Evolutionary conservation across 2,888 invertebrate species (phyloP).

Genomic region (Netelia inedita): DNA sequence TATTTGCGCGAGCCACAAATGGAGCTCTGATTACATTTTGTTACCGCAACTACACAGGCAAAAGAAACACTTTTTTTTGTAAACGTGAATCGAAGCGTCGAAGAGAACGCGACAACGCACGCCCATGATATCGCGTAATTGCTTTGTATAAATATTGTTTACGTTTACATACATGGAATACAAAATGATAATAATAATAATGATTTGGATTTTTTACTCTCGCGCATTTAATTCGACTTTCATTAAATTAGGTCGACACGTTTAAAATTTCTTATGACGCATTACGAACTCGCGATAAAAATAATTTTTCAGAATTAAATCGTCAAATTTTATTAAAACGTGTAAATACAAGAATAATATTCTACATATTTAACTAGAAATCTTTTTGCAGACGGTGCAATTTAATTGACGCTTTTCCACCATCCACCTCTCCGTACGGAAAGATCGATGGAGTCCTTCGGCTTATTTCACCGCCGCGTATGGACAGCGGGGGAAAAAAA

Average conservation of each 20-base stretch:
- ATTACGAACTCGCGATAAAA: no score
- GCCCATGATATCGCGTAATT: no score
- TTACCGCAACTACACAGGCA: not conserved
- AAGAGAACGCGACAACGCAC: no score
- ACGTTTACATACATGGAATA: no score
- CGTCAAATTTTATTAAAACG: not conserved
- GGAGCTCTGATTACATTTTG: conserved; percentile 9
- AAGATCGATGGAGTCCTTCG: not conserved
- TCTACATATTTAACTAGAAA: not conserved
- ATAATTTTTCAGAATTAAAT: no score
- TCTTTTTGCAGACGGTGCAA: not conserved
- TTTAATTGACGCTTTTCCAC: conserved; percentile 11
- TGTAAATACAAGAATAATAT: conserved; percentile 14
- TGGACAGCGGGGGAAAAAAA: not conserved
- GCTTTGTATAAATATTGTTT: no score
- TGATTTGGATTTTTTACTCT: no score
- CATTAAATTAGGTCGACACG: no score
- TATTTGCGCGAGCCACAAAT: conserved; percentile 15
- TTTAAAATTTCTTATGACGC: no score
- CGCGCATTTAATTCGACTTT: no score
- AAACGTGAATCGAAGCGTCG: not conserved
- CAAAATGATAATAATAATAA: no score
- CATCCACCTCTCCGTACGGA: not conserved
- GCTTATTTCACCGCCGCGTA: not conserved
- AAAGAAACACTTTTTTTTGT: conserved; percentile 9